Evolutionary conservation across 2,113 vertebrate species (phyloP).

Genomic region (Calonectris borealis): DNA sequence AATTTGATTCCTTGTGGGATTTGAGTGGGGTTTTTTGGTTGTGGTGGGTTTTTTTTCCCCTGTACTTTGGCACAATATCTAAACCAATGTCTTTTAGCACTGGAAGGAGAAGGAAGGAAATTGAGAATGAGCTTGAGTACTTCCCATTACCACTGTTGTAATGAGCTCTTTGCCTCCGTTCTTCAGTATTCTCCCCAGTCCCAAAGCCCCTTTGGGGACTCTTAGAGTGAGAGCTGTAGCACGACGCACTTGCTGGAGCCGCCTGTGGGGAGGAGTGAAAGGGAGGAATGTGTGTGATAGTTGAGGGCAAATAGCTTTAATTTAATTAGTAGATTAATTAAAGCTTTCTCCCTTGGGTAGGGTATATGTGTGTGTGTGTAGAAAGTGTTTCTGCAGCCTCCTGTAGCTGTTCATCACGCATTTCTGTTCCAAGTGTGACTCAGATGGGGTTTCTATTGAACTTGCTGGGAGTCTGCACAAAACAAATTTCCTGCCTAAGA

Average conservation of each 20-base stretch:
- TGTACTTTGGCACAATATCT: background rate
- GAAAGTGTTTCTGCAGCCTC: slow-evolving; percentile 4
- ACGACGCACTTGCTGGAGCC: background rate
- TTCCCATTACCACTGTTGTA: background rate
- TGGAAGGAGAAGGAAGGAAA: background rate
- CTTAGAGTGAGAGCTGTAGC: background rate
- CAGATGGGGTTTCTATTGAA: slow-evolving; percentile 12
- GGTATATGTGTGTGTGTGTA: background rate
- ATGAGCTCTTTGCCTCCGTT: background rate
- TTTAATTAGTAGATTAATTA: slow-evolving; percentile 71
- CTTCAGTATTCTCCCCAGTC: background rate
- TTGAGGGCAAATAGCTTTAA: slow-evolving; percentile 55
- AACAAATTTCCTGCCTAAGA: slow-evolving; percentile 36
- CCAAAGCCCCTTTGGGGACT: background rate
- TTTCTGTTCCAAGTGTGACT: slow-evolving; percentile 44
- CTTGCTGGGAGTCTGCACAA: slow-evolving; percentile 3
- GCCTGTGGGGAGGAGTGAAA: slow-evolving; percentile 1
- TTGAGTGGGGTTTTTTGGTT: background rate
- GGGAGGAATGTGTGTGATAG: background rate
- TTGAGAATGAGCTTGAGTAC: background rate
- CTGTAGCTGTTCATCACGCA: background rate
- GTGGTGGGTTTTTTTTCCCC: background rate
- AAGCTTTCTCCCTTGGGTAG: slow-evolving; percentile 52
- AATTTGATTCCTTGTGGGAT: background rate
- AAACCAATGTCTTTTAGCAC: background rate